Conservation (phyloP, 1,140 invertebrate species). For the Drosophila melanica region DNA sequence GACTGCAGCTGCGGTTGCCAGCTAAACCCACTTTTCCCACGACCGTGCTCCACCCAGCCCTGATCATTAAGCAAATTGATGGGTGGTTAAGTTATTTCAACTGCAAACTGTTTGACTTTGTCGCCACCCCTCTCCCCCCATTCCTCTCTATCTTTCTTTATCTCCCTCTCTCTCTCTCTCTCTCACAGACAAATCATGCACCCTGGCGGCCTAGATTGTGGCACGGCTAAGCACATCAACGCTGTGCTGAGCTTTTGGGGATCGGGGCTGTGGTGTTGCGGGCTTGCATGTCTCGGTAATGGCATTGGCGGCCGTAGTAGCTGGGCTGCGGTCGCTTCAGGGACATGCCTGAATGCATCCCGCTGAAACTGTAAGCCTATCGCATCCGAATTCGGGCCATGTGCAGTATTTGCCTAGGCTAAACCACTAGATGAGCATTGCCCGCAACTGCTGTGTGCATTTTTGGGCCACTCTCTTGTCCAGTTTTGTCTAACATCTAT, state of each 20-base stretch:
- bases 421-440: background rate
- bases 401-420: slow-evolving; percentile 5
- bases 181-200: background rate
- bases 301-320: background rate
- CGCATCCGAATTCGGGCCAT: background rate
- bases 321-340: slow-evolving; percentile 42
- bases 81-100: slow-evolving; percentile 45
- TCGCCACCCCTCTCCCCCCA: background rate
- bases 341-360: slow-evolving; percentile 28
- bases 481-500: slow-evolving; percentile 3
- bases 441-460: background rate
- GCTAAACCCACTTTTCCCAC: slow-evolving; percentile 2
- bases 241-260: background rate
- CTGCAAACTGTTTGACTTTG: slow-evolving; percentile 41
- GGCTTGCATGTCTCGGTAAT: slow-evolving; percentile 8
- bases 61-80: slow-evolving; percentile 58
- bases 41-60: background rate
- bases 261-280: background rate
- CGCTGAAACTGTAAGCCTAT: background rate
- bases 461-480: background rate
- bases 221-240: slow-evolving; percentile 22
- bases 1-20: slow-evolving; percentile 40
- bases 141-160: too few species aligned
- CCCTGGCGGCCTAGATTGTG: slow-evolving; percentile 22
- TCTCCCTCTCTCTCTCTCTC: background rate